phyloP scores from a whole-genome alignment of 2,113 vertebrate genomes.

The Pelobates fuscus region DNA sequence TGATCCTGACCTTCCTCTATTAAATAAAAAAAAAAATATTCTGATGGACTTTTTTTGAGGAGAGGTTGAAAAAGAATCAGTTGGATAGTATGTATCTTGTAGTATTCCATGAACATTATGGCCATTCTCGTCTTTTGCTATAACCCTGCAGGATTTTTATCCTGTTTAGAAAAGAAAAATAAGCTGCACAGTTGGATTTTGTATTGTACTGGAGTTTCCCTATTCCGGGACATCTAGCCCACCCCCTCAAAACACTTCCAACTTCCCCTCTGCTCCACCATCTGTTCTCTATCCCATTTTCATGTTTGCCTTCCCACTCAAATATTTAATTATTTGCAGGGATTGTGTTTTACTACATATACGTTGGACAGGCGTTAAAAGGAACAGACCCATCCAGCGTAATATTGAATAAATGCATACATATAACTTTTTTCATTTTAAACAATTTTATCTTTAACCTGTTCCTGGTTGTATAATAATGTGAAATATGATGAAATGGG shows the following conservation, averaged over 20 bases:
- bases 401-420: background rate
- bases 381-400: background rate
- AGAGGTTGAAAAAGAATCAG: too few relatives aligned
- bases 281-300: conserved; percentile 48
- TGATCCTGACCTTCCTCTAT: too few relatives aligned
- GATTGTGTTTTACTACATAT: conserved; percentile 6
- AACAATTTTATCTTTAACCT: background rate
- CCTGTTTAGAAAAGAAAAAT: conserved; percentile 39
- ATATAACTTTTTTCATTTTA: background rate
- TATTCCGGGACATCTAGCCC: conserved; percentile 44
- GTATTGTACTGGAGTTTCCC: conserved; percentile 33
- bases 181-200: conserved; percentile 39
- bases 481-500: too few relatives aligned
- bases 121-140: background rate
- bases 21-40: too few relatives aligned
- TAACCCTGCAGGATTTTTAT: conserved; percentile 22
- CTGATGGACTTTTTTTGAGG: too few relatives aligned
- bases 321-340: conserved; percentile 26
- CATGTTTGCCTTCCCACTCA: conserved; percentile 39
- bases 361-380: conserved; percentile 1
- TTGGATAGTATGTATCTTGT: too few relatives aligned
- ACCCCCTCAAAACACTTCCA: conserved; percentile 40
- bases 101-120: conserved; percentile 4
- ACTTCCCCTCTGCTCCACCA: conserved; percentile 50
- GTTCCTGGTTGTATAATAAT: background rate